Percentiles rank a stretch among this genome's conserved stretches.
phyloP scores from a whole-genome alignment of 2,113 vertebrate species.

The Sphyrna mokarran region DNA sequence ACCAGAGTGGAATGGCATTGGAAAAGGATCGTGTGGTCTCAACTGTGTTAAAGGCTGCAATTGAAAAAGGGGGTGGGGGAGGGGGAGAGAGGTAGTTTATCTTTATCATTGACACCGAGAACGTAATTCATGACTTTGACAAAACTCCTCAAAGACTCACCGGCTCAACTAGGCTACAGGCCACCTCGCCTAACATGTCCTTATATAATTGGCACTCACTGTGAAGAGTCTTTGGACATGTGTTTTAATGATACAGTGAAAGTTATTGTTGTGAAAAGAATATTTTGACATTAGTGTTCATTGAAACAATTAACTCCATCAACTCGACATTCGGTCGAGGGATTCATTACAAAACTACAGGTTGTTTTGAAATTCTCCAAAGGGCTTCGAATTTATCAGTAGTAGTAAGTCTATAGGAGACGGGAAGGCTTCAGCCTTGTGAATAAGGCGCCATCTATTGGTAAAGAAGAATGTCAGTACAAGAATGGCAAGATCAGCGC shows the following conservation, averaged over 20 bases:
- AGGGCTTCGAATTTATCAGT: not conserved
- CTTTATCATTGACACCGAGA: not conserved
- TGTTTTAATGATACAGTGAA: not conserved
- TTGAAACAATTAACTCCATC: not conserved
- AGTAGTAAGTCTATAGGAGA: not conserved
- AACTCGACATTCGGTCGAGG: not conserved
- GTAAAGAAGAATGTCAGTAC: not conserved
- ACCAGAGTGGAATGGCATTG: not conserved
- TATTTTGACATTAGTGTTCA: not conserved
- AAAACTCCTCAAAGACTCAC: not conserved
- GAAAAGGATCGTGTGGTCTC: not conserved
- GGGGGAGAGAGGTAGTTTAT: too few relatives aligned
- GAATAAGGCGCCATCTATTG: conserved; percentile 4
- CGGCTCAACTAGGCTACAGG: not conserved
- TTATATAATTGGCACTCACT: not conserved
- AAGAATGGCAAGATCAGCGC: not conserved
- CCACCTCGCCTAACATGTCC: not conserved
- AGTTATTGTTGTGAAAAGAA: not conserved
- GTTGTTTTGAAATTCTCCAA: not conserved
- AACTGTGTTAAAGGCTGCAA: too few relatives aligned
- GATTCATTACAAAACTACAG: not conserved
- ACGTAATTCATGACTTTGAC: not conserved
- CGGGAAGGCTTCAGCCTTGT: not conserved
- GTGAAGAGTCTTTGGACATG: not conserved
- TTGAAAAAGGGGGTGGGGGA: too few relatives aligned